Base-by-base conservation (phyloP, 2,113 vertebrate species). In the Bucco capensis region DNA sequence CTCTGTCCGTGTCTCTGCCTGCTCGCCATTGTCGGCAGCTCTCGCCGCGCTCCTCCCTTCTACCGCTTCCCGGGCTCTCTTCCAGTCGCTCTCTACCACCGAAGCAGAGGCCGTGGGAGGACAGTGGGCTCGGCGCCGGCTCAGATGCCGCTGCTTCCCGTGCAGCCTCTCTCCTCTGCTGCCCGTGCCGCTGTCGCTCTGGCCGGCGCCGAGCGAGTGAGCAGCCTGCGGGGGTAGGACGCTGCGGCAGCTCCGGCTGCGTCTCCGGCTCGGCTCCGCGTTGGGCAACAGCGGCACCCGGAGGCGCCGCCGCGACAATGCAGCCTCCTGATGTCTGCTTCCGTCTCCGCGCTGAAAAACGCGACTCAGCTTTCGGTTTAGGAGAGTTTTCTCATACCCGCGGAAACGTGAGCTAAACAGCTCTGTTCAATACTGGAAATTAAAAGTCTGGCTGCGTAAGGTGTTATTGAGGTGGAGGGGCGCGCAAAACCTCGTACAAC, bases 231-330 rank as follows among this genome's bases (percentile, higher is more conserved):
- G 66, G 51, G 58, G 9, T 58, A n/a, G 65, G 17, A 73, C 46
- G 28, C 61, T 23, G 72, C 28, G 15, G 27, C 49, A 14, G 28
- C 60, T 19, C 5, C 58, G 16, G 27, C 42, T 14, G 1, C 30
- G 13, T 69, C 31, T 56, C 54, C 12, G 22, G 19, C 9, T 11
- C 37, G 12, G 24, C 44, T 53, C 37, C 14, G 30, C 25, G 15
- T 7, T n/a, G 67, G 86, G 35, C 93, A 94, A 90, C 90, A 90
- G 90, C 87, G 90, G 12, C 93, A 84, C 93, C 93, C 79, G 80
- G 75, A 91, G 93, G 72, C 67, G 6, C 22, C 53, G 47, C 67
- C 3, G 2, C 64, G 22, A 1, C 67, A 17, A 64, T 27, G 91
- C 89, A 83, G n/a, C 49, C 53, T 17, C 12, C 25, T 0, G 1